Percentiles rank a stretch among this genome's conserved stretches.
phyloP scores from a whole-genome alignment of 2,113 vertebrate species.

The Psephotus haematonotus region DNA sequence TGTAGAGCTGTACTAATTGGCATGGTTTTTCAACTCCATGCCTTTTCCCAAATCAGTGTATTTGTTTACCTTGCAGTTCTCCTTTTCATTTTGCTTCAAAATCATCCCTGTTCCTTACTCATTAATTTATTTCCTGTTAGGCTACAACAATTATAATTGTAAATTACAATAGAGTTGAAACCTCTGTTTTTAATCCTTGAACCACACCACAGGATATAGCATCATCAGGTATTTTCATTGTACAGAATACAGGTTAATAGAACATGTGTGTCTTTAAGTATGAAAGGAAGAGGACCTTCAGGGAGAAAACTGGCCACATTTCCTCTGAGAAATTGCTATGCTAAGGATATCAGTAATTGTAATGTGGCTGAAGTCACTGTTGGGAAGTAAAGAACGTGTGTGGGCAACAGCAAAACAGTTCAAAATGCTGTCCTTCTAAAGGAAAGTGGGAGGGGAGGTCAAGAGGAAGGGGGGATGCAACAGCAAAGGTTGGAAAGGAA shows the following conservation, averaged over 20 bases:
- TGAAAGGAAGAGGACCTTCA: background rate
- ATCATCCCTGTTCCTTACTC: background rate
- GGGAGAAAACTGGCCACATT: accelerated
- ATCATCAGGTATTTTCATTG: background rate
- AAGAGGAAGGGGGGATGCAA: background rate
- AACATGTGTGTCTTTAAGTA: background rate
- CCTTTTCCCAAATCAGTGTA: background rate
- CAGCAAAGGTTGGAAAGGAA: background rate
- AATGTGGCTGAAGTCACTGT: background rate
- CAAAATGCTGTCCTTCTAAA: background rate
- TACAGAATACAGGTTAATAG: background rate
- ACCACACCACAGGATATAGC: background rate
- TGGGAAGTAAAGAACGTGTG: background rate
- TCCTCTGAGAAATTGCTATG: background rate
- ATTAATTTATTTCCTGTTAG: background rate
- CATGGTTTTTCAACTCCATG: background rate
- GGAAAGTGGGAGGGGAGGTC: accelerated
- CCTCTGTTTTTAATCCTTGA: background rate
- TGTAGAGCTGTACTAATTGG: background rate
- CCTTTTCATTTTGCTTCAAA: background rate
- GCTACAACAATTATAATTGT: background rate
- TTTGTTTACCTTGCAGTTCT: background rate
- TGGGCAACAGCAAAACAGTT: background rate
- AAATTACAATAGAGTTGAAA: background rate
- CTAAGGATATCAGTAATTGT: background rate